Evolutionary conservation across 2,113 vertebrate genomes (phyloP), one percentile per base, ranked within the genome.

Genomic region (Melanotaenia duboulayi): DNA sequence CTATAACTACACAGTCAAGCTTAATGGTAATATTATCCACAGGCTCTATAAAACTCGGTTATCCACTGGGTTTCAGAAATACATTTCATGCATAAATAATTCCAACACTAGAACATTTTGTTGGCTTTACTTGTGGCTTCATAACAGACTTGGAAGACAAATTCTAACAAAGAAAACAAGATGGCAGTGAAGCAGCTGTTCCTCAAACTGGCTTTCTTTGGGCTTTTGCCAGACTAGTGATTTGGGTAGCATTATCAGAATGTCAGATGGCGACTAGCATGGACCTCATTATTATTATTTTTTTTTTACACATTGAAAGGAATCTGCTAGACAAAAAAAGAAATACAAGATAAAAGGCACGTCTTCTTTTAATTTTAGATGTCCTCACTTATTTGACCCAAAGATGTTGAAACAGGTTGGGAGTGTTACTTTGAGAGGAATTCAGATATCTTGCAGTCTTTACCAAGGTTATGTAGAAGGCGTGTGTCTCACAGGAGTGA

Each of bases 401-500:
- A 10, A 61, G 19, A 46, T 0, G 14, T 19, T 16, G 20, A 22
- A 8, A 42, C 51, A 51, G 22, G 61, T 46, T 52, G 11, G 20
- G 40, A 4, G 23, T 16, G 19, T 54, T 4, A 19, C 37, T 23
- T 7, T 20, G 4, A 63, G 62, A 71, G 39, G n/a, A 71, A 65
- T 63, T 37, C 48, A 70, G 73, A 79, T 46, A n/a, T 71, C 37
- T 69, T 8, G 0, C 14, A 51, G 20, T 39, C 52, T 58, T 17
- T 57, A 71, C 49, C 52, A 70, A 71, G 54, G 68, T 78, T 42
- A 69, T 10, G 24, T 20, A 22, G 40, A 57, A 49, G 25, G 46
- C 4, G 28, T 44, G 46, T 73, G 70, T 55, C 74, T 73, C 23
- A 17, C 20, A 12, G 28, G 65, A 42, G 24, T 37, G 37, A 81